phyloP scores from a whole-genome alignment of 2,113 vertebrate genomes.

The Rhea americana region DNA sequence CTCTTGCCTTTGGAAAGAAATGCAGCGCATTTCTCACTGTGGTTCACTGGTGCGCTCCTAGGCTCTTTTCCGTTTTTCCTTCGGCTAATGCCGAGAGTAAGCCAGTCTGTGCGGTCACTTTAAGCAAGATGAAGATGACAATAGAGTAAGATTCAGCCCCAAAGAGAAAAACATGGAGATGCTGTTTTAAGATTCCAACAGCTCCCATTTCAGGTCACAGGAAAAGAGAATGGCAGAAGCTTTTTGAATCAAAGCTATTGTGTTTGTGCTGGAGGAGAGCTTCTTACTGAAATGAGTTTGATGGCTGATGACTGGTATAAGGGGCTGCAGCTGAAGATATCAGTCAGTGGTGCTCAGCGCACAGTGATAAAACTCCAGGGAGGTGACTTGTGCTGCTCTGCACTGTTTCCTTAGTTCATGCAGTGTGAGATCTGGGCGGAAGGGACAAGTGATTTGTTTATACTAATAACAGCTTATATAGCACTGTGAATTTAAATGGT shows the following conservation, averaged over 20 bases:
- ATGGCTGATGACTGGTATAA: not conserved
- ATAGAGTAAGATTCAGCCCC: not conserved
- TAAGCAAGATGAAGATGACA: not conserved
- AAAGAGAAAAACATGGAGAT: not conserved
- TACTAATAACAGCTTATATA: constrained; percentile 11
- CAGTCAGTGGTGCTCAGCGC: fast-evolving
- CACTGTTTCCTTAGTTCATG: not conserved
- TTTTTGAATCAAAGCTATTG: fast-evolving
- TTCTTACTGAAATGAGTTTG: not conserved
- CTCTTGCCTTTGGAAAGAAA: not conserved
- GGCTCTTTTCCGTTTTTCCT: not conserved
- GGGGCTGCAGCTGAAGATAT: not conserved
- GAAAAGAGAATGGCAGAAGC: not conserved
- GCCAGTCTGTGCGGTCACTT: not conserved
- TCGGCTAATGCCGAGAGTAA: not conserved
- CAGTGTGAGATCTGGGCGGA: not conserved
- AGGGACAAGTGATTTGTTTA: not conserved
- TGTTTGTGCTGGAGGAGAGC: not conserved
- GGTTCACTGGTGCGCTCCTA: not conserved
- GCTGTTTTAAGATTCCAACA: not conserved
- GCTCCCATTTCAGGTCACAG: not conserved
- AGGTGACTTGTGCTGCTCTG: not conserved
- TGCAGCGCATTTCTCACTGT: not conserved
- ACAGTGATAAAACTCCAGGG: not conserved
- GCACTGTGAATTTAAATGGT: not conserved